Conservation (phyloP, 2,888 invertebrate species). For the Fragum fragum region DNA sequence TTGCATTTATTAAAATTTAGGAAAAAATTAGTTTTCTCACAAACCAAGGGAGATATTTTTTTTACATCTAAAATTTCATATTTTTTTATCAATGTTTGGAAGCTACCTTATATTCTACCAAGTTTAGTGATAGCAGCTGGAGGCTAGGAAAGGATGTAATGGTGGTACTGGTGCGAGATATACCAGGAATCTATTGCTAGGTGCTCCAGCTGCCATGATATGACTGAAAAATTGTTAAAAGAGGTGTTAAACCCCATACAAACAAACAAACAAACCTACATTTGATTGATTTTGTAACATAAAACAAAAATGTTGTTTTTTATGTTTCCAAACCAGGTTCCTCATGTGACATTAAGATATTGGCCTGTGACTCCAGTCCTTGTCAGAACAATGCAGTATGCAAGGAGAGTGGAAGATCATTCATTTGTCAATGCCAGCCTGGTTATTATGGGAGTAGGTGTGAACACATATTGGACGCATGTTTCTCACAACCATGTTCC, state of each 20-base stretch:
- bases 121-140: neutral
- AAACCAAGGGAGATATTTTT: too few relatives aligned
- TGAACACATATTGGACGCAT: constrained; percentile 98
- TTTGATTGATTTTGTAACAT: neutral
- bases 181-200: too few relatives aligned
- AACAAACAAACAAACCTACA: neutral
- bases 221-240: too few relatives aligned
- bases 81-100: neutral
- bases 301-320: too few relatives aligned
- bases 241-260: too few relatives aligned
- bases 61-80: too few relatives aligned
- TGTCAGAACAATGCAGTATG: constrained; percentile 79
- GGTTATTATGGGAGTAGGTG: constrained; percentile 98
- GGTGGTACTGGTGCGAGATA: too few relatives aligned
- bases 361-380: constrained; percentile 77
- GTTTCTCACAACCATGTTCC: constrained; percentile 98
- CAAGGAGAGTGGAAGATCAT: constrained; percentile 84
- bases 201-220: too few relatives aligned
- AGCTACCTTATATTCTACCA: neutral
- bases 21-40: too few relatives aligned
- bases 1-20: too few relatives aligned
- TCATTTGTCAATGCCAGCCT: constrained; percentile 95
- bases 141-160: too few relatives aligned
- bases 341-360: constrained; percentile 72
- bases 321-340: constrained; percentile 85